Conservation (phyloP, 2,888 invertebrate genomes). For the Idaea dimidiata region DNA sequence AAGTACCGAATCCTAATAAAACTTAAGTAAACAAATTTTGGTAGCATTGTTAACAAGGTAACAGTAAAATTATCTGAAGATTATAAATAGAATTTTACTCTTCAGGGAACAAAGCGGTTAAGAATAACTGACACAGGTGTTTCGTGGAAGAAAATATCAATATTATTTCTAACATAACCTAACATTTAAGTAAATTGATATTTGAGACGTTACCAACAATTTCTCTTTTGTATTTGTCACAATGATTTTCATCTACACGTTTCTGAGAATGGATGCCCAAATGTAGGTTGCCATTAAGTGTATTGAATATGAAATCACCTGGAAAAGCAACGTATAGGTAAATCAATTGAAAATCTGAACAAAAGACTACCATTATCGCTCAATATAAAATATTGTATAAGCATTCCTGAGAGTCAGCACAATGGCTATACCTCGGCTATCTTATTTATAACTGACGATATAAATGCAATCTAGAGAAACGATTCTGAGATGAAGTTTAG, state of each 20-base stretch:
- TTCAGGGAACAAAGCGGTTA: background rate
- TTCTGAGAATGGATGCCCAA: background rate
- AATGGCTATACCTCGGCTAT: slow-evolving; percentile 41
- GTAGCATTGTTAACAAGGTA: too few species aligned
- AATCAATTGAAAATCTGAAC: slow-evolving; percentile 38
- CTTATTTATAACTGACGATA: slow-evolving; percentile 54
- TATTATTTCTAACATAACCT: background rate
- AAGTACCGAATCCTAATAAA: too few species aligned
- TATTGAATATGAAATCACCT: slow-evolving; percentile 19
- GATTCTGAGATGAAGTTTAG: slow-evolving; percentile 71
- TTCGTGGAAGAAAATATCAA: background rate
- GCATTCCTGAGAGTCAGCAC: slow-evolving; percentile 33
- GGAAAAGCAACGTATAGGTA: slow-evolving; percentile 30
- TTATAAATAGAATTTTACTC: too few species aligned
- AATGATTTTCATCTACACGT: background rate
- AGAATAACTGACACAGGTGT: background rate
- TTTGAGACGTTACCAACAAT: background rate
- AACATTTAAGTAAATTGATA: background rate
- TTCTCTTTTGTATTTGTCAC: background rate
- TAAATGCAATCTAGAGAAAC: slow-evolving; percentile 52
- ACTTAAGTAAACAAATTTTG: too few species aligned
- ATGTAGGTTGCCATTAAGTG: slow-evolving; percentile 6
- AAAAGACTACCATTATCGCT: slow-evolving; percentile 28
- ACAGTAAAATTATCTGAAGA: too few species aligned
- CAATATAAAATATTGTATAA: slow-evolving; percentile 10